phyloP scores from a whole-genome alignment of 2,888 invertebrate species.

The Lepeophtheirus nordmannii region DNA sequence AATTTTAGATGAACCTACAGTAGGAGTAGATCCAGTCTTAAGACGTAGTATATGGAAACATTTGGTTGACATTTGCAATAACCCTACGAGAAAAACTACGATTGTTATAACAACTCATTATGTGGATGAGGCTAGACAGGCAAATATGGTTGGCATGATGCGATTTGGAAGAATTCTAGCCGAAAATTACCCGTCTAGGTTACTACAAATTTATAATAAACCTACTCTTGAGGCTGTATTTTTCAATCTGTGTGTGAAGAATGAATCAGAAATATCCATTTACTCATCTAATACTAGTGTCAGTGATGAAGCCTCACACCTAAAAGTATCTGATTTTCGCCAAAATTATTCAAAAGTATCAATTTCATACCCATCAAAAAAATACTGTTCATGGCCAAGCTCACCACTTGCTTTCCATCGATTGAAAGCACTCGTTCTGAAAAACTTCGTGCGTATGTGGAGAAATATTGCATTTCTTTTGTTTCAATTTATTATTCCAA shows the following conservation, averaged over 20 bases:
- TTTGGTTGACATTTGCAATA: slow-evolving; percentile 26
- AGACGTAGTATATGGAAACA: slow-evolving; percentile 27
- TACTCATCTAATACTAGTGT: neutral
- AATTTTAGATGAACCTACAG: slow-evolving; percentile 37
- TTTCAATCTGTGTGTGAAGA: slow-evolving; percentile 26
- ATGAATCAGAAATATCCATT: neutral
- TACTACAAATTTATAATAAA: slow-evolving; percentile 26
- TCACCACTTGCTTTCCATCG: slow-evolving; percentile 15
- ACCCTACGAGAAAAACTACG: slow-evolving; percentile 30
- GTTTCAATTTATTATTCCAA: slow-evolving; percentile 35
- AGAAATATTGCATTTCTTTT: slow-evolving; percentile 54
- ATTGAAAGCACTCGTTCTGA: slow-evolving; percentile 52
- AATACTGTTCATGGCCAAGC: neutral
- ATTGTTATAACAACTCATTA: slow-evolving; percentile 39
- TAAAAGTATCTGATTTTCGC: neutral
- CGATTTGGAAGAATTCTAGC: slow-evolving; percentile 34
- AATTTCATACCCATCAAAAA: neutral
- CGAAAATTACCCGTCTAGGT: slow-evolving; percentile 32
- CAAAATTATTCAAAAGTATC: neutral
- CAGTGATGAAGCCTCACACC: neutral
- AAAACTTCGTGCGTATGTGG: slow-evolving; percentile 82
- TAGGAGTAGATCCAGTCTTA: slow-evolving; percentile 37
- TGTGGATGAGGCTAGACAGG: slow-evolving; percentile 36
- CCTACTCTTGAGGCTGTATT: slow-evolving; percentile 10
- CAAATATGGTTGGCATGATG: slow-evolving; percentile 33